Evolutionary conservation across 2,113 vertebrate genomes (phyloP).

Genomic region (Passer domesticus): DNA sequence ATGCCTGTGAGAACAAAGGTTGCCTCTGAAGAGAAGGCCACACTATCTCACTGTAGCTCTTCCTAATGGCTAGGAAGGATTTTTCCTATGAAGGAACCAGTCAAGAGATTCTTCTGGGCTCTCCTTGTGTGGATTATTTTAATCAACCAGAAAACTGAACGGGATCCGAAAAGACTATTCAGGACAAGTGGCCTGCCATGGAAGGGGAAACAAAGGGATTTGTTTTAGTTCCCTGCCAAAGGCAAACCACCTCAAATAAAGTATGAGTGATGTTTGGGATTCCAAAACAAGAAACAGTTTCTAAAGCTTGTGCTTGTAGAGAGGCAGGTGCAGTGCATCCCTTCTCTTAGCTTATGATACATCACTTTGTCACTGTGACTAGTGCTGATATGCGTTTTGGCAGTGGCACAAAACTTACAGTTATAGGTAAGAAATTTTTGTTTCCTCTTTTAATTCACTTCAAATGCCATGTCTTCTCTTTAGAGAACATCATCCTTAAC

Average conservation of each 20-base stretch:
- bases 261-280: neutral
- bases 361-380: slow-evolving; percentile 19
- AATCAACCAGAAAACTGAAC: neutral
- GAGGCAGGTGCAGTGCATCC: neutral
- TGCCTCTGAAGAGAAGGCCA: neutral
- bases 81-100: neutral
- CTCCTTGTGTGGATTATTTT: neutral
- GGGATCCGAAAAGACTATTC: neutral
- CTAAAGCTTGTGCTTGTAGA: neutral
- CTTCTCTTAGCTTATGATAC: neutral
- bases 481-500: neutral
- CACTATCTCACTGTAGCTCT: neutral
- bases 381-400: slow-evolving; percentile 64
- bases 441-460: neutral
- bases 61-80: neutral
- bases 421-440: slow-evolving; percentile 74
- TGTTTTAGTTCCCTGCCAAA: neutral
- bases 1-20: neutral
- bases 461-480: neutral
- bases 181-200: neutral
- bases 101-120: neutral
- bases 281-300: neutral
- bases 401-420: slow-evolving; percentile 77
- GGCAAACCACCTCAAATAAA: neutral
- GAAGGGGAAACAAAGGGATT: neutral